phyloP scores from a whole-genome alignment of 2,113 vertebrate genomes.

The Hippocampus abdominalis region DNA sequence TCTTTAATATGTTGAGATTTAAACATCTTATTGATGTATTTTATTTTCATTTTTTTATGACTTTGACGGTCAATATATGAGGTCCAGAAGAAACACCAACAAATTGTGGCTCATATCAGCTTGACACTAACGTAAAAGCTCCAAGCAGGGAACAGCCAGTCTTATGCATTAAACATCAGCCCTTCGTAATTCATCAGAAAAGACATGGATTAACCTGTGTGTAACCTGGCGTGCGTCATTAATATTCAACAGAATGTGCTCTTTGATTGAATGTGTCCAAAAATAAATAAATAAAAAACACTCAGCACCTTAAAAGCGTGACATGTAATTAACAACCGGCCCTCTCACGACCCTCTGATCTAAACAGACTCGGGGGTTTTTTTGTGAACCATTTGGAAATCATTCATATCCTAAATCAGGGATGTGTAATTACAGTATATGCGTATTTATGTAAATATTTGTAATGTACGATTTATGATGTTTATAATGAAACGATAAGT shows the following conservation, averaged over 20 bases:
- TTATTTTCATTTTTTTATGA: background rate
- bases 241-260: conserved; percentile 48
- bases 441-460: too few species aligned
- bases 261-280: conserved; percentile 39
- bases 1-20: background rate
- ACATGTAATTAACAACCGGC: conserved; percentile 35
- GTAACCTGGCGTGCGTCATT: conserved; percentile 46
- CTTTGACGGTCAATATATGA: background rate
- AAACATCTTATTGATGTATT: background rate
- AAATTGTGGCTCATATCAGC: conserved; percentile 16
- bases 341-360: background rate
- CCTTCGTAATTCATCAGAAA: conserved; percentile 61
- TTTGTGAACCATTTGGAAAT: background rate
- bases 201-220: conserved; percentile 52
- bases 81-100: background rate
- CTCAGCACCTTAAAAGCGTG: conserved; percentile 2
- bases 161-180: conserved; percentile 60
- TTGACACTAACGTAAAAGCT: conserved; percentile 38
- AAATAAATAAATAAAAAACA: conserved; percentile 26
- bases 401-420: background rate
- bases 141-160: conserved; percentile 28
- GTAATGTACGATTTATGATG: too few species aligned
- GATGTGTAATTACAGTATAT: background rate
- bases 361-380: background rate
- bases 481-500: too few species aligned